Base-by-base conservation (phyloP, 1,140 invertebrate genomes). In the Archegozetes longisetosus region DNA sequence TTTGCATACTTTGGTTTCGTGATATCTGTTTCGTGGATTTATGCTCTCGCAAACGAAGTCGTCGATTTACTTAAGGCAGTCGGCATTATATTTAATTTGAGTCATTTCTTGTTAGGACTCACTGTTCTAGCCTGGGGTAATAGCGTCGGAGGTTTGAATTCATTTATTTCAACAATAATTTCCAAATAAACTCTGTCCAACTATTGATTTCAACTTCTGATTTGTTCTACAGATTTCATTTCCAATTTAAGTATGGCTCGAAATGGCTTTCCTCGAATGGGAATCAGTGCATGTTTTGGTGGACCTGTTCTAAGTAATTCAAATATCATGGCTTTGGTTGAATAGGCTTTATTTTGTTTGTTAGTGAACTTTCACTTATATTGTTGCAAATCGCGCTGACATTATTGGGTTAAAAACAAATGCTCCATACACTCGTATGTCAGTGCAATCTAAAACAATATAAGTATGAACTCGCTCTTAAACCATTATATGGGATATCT, bases 91-190 rank as follows among this genome's bases (percentile, higher is more conserved):
- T 76, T 80, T 58, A 73, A 76, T 61, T 75, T 83, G 54, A 80
- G 78, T 64, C 75, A 80, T 66, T 75, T 78, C 48, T 80, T 83
- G 69, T 71, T 84, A 14, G 83, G 83, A 28, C 73, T 85, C 49
- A 83, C 81, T 17, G 72, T 84, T 27, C 73, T 85, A 20, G 81
- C 83, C 0, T 84, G 81, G 82, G 81, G 81, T 27, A 85, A 85
- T 69, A 80, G 79, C 68, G 72, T 84, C 55, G 79, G 80, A 51
- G 60, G 60, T 61, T 32, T 58, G 54, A n/a, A n/a, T n/a, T n/a
- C n/a, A n/a, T n/a, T n/a, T n/a, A n/a, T n/a, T n/a, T n/a, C n/a
- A n/a, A n/a, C n/a, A n/a, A n/a, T n/a, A n/a, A n/a, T n/a, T n/a
- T n/a, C n/a, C n/a, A n/a, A n/a, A n/a, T n/a, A n/a, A n/a, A n/a